Base-by-base conservation (phyloP, 2,113 vertebrate genomes). In the Perognathus longimembris region DNA sequence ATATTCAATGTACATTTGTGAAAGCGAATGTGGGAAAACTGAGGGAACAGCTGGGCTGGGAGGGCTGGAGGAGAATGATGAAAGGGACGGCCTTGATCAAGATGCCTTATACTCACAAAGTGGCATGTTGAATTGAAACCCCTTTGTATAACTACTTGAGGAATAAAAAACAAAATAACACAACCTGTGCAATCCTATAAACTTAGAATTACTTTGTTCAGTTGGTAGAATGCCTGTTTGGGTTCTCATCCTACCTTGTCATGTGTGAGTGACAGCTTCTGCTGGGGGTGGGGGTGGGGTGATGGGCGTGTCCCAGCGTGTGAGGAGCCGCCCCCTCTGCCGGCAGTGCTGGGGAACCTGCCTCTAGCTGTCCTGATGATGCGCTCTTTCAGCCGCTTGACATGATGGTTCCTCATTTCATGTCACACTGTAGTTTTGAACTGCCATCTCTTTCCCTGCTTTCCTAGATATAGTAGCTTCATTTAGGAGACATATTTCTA, bases 401-500 rank as follows among this genome's bases (percentile, higher is more conserved):
- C 22, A 59, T 0, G 0, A 24, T 32, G 14, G 42, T 74, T 73
- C 64, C 88, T 85, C 59, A 67, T 30, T 45, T 42, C 21, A n/a
- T 3, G 66, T 67, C 64, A 9, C 8, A 14, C 28, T 80, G 57
- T 81, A 42, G 66, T 70, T 92, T 70, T 66, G 59, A 92, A 66
- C 18, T 70, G 28, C 64, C 10, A 14, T 85, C 18, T 85, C 80
- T 78, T 83, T 66, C 50, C 36, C 45, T 64, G n/a, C 36, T 85
- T 85, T 85, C 90, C 54, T 79, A 75, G 59, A 78, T 63, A 50
- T 2, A 70, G 34, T 67, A 66, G 64, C 36, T 95, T 73, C 26
- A 36, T n/a, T 83, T 77, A 82, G 32, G 78, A 85, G 82, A 90
- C 59, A n/a, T 54, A 45, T 86, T 85, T 92, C 90, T 91, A 83